Evolutionary conservation across 2,113 vertebrate species (phyloP).

Genomic region (Probosciger aterrimus): DNA sequence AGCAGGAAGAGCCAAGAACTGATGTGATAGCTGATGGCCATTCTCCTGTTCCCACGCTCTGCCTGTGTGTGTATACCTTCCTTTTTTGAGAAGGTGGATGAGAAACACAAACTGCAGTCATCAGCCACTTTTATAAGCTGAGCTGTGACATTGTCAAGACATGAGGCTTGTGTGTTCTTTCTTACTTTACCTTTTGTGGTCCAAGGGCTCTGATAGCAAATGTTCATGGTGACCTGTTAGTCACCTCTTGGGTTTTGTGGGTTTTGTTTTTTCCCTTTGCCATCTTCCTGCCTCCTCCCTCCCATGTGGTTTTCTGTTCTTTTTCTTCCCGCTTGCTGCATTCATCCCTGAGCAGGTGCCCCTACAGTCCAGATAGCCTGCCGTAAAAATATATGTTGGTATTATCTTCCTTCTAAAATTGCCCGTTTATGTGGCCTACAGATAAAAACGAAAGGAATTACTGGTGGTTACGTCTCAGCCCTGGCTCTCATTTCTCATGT

Average conservation of each 20-base stretch:
- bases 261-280: background rate
- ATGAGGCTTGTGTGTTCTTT: background rate
- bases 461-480: background rate
- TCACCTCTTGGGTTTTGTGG: background rate
- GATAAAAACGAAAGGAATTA: background rate
- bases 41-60: background rate
- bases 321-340: background rate
- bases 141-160: background rate
- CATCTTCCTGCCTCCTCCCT: background rate
- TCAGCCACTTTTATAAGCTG: background rate
- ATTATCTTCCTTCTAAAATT: background rate
- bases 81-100: background rate
- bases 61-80: background rate
- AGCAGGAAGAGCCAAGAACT: background rate
- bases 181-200: background rate
- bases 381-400: background rate
- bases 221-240: background rate
- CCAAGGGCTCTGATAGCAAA: background rate
- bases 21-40: background rate
- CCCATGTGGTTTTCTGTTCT: background rate
- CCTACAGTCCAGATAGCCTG: background rate
- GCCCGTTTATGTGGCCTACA: background rate
- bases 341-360: background rate
- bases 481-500: background rate
- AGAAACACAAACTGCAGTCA: background rate